Evolutionary conservation across 2,797 vertebrate genomes (phyloP).

Genomic region (Psittacula echo): DNA sequence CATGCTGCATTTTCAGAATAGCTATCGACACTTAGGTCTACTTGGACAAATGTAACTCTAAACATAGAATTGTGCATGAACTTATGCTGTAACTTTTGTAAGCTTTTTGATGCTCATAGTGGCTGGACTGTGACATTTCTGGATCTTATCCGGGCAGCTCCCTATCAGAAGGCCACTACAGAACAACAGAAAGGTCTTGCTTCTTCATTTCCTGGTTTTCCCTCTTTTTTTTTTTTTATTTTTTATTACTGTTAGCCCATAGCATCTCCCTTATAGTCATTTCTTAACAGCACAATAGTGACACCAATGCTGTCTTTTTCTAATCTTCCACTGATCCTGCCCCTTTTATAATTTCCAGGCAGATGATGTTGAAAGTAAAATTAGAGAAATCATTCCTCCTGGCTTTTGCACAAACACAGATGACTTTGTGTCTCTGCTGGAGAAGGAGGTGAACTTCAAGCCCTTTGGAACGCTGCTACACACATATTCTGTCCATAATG

Average conservation of each 20-base stretch:
- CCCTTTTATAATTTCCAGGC: conserved; percentile 77
- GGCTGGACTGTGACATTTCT: background rate
- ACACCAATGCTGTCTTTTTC: background rate
- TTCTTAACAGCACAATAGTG: background rate
- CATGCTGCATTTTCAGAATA: background rate
- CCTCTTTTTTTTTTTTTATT: background rate
- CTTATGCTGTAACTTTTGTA: background rate
- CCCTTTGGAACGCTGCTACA: conserved; percentile 93
- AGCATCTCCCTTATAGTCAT: background rate
- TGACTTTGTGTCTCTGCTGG: conserved; percentile 93
- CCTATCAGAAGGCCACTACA: background rate
- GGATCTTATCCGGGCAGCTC: background rate
- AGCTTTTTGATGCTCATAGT: background rate
- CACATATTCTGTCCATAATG: conserved; percentile 90
- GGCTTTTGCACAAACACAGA: conserved; percentile 93
- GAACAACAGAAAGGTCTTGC: background rate
- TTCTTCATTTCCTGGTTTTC: background rate
- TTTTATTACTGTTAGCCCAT: background rate
- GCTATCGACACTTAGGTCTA: background rate
- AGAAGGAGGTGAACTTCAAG: conserved; percentile 96
- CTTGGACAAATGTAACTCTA: background rate
- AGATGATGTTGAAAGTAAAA: conserved; percentile 94
- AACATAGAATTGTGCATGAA: background rate
- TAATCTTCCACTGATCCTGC: background rate
- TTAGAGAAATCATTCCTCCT: conserved; percentile 91